phyloP scores from a whole-genome alignment of 2,797 vertebrate genomes.

The Glossophaga mutica region DNA sequence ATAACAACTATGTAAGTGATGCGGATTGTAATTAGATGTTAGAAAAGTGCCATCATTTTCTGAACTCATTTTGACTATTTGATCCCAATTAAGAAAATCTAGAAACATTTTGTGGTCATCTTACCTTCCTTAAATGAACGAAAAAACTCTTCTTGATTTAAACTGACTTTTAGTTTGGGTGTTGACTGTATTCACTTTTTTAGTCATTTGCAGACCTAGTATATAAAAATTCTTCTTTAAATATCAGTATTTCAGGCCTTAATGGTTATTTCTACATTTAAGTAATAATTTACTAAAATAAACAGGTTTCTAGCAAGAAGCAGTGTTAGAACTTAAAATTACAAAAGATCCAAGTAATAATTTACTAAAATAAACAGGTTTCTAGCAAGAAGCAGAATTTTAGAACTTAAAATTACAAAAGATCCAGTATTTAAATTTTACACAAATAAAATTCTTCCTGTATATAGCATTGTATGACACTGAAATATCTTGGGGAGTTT shows the following conservation, averaged over 20 bases:
- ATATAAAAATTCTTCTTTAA: slow-evolving; percentile 26
- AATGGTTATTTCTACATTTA: slow-evolving; percentile 83
- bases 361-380: slow-evolving; percentile 96
- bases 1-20: neutral
- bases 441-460: slow-evolving; percentile 52
- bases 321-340: slow-evolving; percentile 95
- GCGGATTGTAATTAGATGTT: neutral
- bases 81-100: neutral
- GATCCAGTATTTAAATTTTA: slow-evolving; percentile 87
- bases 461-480: neutral
- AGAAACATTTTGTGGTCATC: neutral
- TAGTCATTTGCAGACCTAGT: neutral
- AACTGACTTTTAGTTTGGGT: neutral
- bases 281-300: slow-evolving; percentile 92
- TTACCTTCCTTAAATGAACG: neutral
- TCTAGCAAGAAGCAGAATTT: slow-evolving; percentile 96
- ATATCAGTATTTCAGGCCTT: slow-evolving; percentile 3
- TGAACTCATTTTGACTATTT: neutral
- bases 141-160: neutral
- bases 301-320: slow-evolving; percentile 96
- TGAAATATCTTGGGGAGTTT: neutral
- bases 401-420: slow-evolving; percentile 94
- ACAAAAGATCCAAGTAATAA: slow-evolving; percentile 86
- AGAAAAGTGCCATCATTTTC: neutral
- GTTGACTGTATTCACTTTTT: neutral